Conservation (phyloP, 2,113 vertebrate genomes). For the Lagopus leucura region DNA sequence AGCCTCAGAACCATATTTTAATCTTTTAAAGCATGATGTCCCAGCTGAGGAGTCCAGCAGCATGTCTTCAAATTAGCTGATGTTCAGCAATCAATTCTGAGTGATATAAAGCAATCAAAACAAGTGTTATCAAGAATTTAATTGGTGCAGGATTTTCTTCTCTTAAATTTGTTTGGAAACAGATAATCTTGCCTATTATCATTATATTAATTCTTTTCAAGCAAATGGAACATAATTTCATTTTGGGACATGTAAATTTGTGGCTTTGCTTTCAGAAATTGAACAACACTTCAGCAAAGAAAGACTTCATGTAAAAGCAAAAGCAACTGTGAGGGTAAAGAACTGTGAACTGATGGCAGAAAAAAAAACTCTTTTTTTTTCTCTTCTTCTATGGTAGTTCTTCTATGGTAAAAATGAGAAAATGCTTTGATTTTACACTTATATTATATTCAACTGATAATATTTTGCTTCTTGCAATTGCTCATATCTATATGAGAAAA, state of each 20-base stretch:
- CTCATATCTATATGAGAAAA: not conserved
- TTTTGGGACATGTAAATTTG: not conserved
- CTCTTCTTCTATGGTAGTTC: too few species aligned
- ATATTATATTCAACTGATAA: not conserved
- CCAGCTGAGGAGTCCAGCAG: not conserved
- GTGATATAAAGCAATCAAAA: not conserved
- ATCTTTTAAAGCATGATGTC: not conserved
- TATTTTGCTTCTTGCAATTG: not conserved
- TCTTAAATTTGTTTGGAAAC: not conserved
- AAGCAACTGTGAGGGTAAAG: not conserved
- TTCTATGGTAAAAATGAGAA: not conserved
- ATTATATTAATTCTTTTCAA: not conserved
- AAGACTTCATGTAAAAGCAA: not conserved
- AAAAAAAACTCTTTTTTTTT: too few species aligned
- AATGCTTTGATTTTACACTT: not conserved
- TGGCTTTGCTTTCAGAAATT: not conserved
- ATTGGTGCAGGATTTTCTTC: not conserved
- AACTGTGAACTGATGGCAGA: not conserved
- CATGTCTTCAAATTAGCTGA: not conserved
- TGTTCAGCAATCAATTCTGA: not conserved
- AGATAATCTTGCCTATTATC: not conserved
- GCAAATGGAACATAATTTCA: not conserved
- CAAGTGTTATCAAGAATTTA: not conserved
- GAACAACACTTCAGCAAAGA: not conserved
- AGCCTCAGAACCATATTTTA: not conserved